Base-by-base conservation (phyloP, 2,888 invertebrate species). In the Xestoiulus laeticollis region DNA sequence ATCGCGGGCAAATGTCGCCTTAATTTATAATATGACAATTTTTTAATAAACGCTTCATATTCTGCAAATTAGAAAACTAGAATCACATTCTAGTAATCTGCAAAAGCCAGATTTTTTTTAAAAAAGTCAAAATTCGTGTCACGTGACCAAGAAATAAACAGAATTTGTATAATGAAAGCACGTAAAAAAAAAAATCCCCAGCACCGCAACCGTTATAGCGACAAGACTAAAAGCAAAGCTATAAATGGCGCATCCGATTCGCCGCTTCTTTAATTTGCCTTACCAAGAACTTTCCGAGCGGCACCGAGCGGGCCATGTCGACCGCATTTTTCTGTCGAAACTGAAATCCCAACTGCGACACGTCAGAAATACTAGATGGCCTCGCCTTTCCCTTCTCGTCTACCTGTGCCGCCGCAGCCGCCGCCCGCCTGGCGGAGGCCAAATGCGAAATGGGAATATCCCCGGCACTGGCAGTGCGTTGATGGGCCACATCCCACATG, bases 281-380 rank as follows among this genome's bases (percentile, higher is more conserved):
- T 89, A 89, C 89, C 89, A 89, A 87, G 85, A 89, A 89, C 88
- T 89, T 88, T 68, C 88, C 87, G 14, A 89, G 87, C 16, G 89
- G 88, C 30, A 88, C 87, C 22, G 88, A 68, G 38, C 89, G 88
- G 16, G 88, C 88, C 16, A 85, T 85, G 43, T 89, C 89, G 22
- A 86, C 30, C 78, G 87, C 86, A 68, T 88, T 86, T 86, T 89
- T 89, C 16, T 84, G 48, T 12, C 85, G 30, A 16, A 85, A 48
- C 14, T 38, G 33, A 85, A 87, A 87, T n/a, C 78, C 82, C 22
- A 89, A 68, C 84, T 89, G 89, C 12, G 89, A 89, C 32, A 89
- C 82, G 48, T 89, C 89, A 30, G 89, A 89, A 82, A 88, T 88
- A 43, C 88, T 88, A 16, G 89, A 85, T 19, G 88, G 88, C 19